These are phyloP conservation scores for Cheilosia vulpina DNA, from an alignment of 2,888 invertebrate species.

Conservation along the genomic window DNA sequence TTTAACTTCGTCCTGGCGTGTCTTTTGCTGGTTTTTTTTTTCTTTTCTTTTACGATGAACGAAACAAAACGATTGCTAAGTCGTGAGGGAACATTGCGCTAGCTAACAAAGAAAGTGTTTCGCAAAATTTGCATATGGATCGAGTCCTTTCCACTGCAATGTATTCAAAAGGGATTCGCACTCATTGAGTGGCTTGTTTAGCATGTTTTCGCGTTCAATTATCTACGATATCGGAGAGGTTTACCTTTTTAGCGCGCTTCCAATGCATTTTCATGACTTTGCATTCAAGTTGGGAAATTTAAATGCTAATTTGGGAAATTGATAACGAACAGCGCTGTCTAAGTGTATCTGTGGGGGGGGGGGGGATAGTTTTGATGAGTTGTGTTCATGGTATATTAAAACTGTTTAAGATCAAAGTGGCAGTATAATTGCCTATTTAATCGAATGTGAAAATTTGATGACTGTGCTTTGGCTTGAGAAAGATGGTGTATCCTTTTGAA, in stretches of 20 bases:
- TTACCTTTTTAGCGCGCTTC: slow-evolving; percentile 44
- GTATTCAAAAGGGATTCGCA: slow-evolving; percentile 40
- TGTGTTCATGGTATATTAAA: not conserved
- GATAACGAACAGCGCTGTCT: slow-evolving; percentile 14
- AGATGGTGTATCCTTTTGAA: no score
- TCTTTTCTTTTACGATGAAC: slow-evolving; percentile 22
- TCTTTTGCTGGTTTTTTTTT: slow-evolving; percentile 7
- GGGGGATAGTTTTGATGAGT: not conserved
- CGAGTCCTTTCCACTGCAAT: slow-evolving; percentile 4
- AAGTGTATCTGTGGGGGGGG: not conserved
- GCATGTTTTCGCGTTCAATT: slow-evolving; percentile 70
- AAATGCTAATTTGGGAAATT: slow-evolving; percentile 66
- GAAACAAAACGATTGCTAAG: slow-evolving; percentile 54
- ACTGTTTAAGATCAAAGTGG: no score
- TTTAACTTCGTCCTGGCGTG: slow-evolving; percentile 52
- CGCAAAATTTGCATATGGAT: slow-evolving; percentile 43
- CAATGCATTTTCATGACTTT: slow-evolving; percentile 67
- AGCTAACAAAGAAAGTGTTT: slow-evolving; percentile 29
- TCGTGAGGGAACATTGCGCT: slow-evolving; percentile 36
- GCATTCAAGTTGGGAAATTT: slow-evolving; percentile 64
- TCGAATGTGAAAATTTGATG: no score
- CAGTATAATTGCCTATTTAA: no score
- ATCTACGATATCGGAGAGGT: slow-evolving; percentile 54
- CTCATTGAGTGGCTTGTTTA: slow-evolving; percentile 47
- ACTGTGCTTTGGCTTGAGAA: no score